Evolutionary conservation across 2,797 vertebrate genomes (phyloP).

Genomic region (Brachymystax lenok): DNA sequence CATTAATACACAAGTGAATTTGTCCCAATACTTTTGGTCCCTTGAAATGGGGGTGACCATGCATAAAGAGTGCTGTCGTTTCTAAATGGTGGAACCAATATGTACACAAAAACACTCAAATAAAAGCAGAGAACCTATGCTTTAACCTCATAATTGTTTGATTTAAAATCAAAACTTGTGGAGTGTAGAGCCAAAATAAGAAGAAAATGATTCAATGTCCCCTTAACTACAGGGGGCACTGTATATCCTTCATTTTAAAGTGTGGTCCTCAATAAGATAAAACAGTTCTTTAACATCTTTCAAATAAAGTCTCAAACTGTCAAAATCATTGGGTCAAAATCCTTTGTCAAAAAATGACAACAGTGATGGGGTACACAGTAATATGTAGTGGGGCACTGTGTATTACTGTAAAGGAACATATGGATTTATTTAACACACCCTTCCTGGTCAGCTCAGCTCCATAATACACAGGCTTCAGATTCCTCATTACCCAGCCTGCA

Average conservation of each 20-base stretch:
- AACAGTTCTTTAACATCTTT: not conserved
- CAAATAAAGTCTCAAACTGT: not conserved
- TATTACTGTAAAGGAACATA: slow-evolving; percentile 24
- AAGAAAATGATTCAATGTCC: not conserved
- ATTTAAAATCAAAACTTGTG: too few species aligned
- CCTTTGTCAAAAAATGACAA: slow-evolving; percentile 35
- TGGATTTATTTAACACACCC: not conserved
- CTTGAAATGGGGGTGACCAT: too few species aligned
- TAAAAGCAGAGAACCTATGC: too few species aligned
- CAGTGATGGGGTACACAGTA: not conserved
- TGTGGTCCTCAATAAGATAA: not conserved
- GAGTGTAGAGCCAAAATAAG: not conserved
- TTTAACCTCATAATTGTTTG: too few species aligned
- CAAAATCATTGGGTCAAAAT: not conserved
- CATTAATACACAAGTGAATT: too few species aligned
- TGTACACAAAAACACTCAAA: too few species aligned
- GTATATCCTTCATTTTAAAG: not conserved
- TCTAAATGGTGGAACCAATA: too few species aligned
- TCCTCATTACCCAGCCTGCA: slow-evolving; percentile 46
- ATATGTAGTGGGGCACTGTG: not conserved
- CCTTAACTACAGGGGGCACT: too few species aligned
- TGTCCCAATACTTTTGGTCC: too few species aligned
- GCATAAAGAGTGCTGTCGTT: too few species aligned
- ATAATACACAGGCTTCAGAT: not conserved
- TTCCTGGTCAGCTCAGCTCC: slow-evolving; percentile 13